phyloP scores from a whole-genome alignment of 2,888 invertebrate genomes.

The Lasioglossum figueresi region DNA sequence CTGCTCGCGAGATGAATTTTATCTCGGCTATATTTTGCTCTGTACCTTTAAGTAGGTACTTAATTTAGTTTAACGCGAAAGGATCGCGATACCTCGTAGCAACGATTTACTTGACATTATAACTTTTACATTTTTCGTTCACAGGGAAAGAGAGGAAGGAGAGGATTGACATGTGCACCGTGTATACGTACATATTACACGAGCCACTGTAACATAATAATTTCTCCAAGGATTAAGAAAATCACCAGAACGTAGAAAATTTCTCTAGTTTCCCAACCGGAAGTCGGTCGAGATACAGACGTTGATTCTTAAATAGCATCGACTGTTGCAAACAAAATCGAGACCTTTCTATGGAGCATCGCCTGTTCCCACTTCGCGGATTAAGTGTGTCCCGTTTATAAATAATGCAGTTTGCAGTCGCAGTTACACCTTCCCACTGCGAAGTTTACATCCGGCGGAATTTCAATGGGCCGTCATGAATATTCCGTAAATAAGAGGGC shows the following conservation, averaged over 20 bases:
- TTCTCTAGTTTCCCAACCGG: not conserved
- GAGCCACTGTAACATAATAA: too few relatives aligned
- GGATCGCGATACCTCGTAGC: too few relatives aligned
- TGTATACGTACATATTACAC: too few relatives aligned
- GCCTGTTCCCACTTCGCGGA: not conserved
- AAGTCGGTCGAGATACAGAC: not conserved
- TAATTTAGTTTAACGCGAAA: too few relatives aligned
- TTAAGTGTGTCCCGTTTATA: conserved; percentile 28
- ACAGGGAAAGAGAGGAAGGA: too few relatives aligned
- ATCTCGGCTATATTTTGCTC: not conserved
- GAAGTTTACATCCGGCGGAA: conserved; percentile 23
- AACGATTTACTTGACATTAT: too few relatives aligned
- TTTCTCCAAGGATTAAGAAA: too few relatives aligned
- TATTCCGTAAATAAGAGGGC: conserved; percentile 22
- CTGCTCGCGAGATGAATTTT: not conserved
- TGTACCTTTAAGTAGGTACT: not conserved
- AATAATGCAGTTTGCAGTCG: conserved; percentile 37
- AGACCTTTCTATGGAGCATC: not conserved
- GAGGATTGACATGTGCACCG: too few relatives aligned
- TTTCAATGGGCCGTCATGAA: conserved; percentile 21
- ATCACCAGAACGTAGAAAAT: not conserved
- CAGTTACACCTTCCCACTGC: not conserved
- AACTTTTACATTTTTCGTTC: too few relatives aligned
- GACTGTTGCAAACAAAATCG: not conserved
- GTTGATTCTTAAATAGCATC: not conserved